phyloP scores from a whole-genome alignment of 2,113 vertebrate genomes.

The Antennarius striatus region DNA sequence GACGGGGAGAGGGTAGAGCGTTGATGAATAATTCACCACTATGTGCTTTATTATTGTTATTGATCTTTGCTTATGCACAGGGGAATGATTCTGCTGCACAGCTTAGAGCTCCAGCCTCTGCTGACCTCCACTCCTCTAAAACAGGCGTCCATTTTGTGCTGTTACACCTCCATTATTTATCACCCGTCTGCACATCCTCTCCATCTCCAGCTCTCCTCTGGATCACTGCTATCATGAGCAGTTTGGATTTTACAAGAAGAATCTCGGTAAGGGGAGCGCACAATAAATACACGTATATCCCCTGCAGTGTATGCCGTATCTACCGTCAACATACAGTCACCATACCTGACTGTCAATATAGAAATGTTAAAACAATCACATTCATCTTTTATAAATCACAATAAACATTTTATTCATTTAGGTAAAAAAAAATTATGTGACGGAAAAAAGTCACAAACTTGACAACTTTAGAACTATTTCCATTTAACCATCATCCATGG shows the following conservation, averaged over 20 bases:
- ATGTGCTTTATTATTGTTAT: conserved; percentile 74
- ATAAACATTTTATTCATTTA: too few species aligned
- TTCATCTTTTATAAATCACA: too few species aligned
- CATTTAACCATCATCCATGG: too few species aligned
- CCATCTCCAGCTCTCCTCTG: conserved; percentile 59
- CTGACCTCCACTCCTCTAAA: conserved; percentile 59
- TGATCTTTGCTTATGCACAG: conserved; percentile 65
- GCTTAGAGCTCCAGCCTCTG: conserved; percentile 74
- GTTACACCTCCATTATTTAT: conserved; percentile 84
- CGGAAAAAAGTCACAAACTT: too few species aligned
- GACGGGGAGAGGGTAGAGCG: conserved; percentile 16
- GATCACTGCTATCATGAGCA: background rate
- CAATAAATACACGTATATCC: too few species aligned
- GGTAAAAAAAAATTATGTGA: too few species aligned
- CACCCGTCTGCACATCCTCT: conserved; percentile 60
- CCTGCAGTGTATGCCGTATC: too few species aligned
- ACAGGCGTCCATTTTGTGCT: conserved; percentile 77
- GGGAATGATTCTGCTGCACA: conserved; percentile 70
- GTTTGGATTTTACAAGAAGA: background rate
- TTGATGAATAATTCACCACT: conserved; percentile 77
- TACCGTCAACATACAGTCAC: too few species aligned
- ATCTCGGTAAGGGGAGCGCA: background rate
- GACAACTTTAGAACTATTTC: too few species aligned
- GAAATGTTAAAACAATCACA: too few species aligned
- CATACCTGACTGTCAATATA: too few species aligned